Percentiles rank a stretch among this genome's conserved stretches.
Conservation (phyloP, 2,888 invertebrate species). For the Cheilosia pagana region DNA sequence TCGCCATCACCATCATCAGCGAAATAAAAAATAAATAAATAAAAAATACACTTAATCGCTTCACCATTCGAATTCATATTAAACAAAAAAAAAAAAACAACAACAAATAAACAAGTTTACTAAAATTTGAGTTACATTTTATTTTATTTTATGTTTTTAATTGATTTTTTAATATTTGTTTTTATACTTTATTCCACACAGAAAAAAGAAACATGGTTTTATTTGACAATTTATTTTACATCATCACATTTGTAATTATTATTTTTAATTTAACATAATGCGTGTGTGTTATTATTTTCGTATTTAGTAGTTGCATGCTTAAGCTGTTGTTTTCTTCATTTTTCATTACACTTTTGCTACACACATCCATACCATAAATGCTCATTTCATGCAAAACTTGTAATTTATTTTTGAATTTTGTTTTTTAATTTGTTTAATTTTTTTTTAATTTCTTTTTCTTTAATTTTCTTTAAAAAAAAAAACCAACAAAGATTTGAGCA, state of each 20-base stretch:
- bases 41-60: constrained; percentile 56
- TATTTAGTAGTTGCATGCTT: constrained; percentile 49
- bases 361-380: constrained; percentile 36
- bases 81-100: constrained; percentile 38
- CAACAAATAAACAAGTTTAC: constrained; percentile 72
- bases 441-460: constrained; percentile 37
- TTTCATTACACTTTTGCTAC: constrained; percentile 55
- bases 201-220: constrained; percentile 5
- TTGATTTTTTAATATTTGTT: constrained; percentile 70
- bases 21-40: constrained; percentile 26
- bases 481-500: constrained; percentile 62
- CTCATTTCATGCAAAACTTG: constrained; percentile 6
- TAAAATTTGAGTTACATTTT: constrained; percentile 70
- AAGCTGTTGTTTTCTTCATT: constrained; percentile 26
- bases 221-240: constrained; percentile 9
- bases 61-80: constrained; percentile 70
- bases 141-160: constrained; percentile 63
- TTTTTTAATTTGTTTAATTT: constrained; percentile 36
- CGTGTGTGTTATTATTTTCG: constrained; percentile 16
- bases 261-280: constrained; percentile 19
- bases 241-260: constrained; percentile 8
- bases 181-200: constrained; percentile 44
- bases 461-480: constrained; percentile 55
- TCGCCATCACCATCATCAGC: constrained; percentile 59
- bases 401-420: constrained; percentile 32